Conservation (phyloP, 2,797 vertebrate genomes). For the Myotis myotis region DNA sequence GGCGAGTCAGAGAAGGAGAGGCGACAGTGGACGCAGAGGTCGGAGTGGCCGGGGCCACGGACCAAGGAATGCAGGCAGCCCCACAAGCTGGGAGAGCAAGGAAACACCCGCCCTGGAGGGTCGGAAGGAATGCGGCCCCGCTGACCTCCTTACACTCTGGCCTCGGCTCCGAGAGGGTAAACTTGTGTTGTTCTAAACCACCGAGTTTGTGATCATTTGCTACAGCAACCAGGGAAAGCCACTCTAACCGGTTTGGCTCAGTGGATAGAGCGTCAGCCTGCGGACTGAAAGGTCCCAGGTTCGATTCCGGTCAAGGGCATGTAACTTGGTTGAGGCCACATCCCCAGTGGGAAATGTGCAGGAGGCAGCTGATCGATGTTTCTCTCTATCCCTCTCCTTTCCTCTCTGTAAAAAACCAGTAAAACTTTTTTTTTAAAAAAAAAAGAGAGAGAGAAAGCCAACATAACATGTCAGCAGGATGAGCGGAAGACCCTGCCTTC, state of each 20-base stretch:
- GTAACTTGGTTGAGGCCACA: no score
- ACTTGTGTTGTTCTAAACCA: background rate
- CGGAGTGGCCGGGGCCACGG: rapidly evolving
- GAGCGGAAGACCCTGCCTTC: background rate
- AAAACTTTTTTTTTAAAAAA: no score
- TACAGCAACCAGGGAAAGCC: background rate
- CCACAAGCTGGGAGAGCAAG: background rate
- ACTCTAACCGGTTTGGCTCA: no score
- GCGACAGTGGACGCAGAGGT: background rate
- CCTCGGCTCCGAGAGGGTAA: background rate
- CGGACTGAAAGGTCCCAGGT: no score
- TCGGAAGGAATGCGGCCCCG: background rate
- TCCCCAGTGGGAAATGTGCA: no score
- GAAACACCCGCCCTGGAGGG: background rate
- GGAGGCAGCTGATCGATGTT: no score
- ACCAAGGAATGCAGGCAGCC: background rate
- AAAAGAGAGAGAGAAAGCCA: background rate
- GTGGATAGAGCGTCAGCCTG: no score
- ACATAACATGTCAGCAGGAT: background rate
- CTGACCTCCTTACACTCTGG: background rate
- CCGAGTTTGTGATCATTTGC: no score
- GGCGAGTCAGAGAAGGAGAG: background rate
- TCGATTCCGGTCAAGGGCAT: no score
- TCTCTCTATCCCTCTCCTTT: no score
- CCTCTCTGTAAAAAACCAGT: no score